Conservation (phyloP, 37 sponge, comb jelly and placozoan species). For the Chondrilla cf. caribensis region DNA sequence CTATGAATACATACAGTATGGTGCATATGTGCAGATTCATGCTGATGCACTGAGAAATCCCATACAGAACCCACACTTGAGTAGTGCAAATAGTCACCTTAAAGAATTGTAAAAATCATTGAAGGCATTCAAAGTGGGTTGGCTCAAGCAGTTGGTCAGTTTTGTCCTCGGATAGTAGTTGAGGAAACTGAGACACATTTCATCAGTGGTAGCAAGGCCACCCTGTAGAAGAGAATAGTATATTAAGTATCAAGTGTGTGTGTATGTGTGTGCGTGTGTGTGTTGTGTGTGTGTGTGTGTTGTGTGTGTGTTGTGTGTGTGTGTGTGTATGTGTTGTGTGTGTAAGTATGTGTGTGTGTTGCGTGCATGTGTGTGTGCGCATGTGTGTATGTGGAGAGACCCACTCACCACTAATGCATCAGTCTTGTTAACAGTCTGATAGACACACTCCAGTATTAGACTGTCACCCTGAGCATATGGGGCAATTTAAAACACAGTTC, state of each 20-base stretch:
- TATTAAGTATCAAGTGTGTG: no score
- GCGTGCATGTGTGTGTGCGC: not conserved
- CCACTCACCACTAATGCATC: not conserved
- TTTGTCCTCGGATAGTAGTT: not conserved
- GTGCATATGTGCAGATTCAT: not conserved
- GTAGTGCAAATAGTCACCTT: not conserved
- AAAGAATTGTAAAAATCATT: not conserved
- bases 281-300: no score
- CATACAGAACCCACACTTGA: no score
- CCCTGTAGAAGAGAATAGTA: not conserved
- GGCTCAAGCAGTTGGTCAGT: not conserved
- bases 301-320: not conserved
- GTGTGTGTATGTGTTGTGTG: not conserved
- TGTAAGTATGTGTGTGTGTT: no score
- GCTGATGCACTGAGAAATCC: not conserved
- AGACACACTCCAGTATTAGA: conserved; percentile 6
- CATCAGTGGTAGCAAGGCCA: not conserved
- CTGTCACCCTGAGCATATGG: conserved; percentile 1
- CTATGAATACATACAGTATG: no score
- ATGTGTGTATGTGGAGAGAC: not conserved
- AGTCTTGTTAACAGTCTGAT: not conserved
- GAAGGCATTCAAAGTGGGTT: not conserved
- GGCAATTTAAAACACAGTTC: no score
- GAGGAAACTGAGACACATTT: conserved; percentile 15
- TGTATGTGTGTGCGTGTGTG: no score